Evolutionary conservation across 37 sponge, comb jelly and placozoan genomes (phyloP).

Genomic region (Geodia barretti): DNA sequence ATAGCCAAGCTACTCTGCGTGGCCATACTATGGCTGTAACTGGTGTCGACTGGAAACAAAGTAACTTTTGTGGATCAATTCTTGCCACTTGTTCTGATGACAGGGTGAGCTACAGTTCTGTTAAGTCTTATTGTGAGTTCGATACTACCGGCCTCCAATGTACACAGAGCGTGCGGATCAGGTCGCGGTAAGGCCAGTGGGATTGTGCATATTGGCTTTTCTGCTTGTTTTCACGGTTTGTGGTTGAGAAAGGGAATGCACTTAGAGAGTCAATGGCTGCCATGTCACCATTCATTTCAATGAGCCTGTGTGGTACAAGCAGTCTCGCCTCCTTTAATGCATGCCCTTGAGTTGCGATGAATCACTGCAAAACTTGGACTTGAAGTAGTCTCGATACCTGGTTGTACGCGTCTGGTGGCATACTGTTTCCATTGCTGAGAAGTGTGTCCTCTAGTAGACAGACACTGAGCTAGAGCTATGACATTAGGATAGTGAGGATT

Average conservation of each 20-base stretch:
- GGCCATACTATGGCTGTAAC: slow-evolving; percentile 76
- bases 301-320: neutral
- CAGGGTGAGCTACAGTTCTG: slow-evolving; percentile 17
- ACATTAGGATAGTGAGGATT: no score
- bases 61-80: slow-evolving; percentile 11
- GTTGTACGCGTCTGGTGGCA: no score
- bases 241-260: slow-evolving; percentile 9
- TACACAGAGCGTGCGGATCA: no score
- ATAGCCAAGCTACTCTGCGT: slow-evolving; percentile 33
- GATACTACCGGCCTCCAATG: no score
- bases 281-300: neutral
- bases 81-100: slow-evolving; percentile 77
- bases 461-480: no score
- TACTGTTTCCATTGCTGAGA: neutral
- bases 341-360: no score
- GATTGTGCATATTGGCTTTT: no score
- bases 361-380: neutral
- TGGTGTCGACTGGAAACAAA: slow-evolving; percentile 64
- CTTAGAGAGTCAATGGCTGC: neutral
- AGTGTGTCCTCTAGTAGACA: no score
- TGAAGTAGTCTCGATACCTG: no score
- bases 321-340: slow-evolving; percentile 7
- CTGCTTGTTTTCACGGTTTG: no score
- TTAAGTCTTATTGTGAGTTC: no score
- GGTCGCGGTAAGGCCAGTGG: no score